Conservation (phyloP, 2,888 invertebrate genomes). For the Deilephila porcellus region DNA sequence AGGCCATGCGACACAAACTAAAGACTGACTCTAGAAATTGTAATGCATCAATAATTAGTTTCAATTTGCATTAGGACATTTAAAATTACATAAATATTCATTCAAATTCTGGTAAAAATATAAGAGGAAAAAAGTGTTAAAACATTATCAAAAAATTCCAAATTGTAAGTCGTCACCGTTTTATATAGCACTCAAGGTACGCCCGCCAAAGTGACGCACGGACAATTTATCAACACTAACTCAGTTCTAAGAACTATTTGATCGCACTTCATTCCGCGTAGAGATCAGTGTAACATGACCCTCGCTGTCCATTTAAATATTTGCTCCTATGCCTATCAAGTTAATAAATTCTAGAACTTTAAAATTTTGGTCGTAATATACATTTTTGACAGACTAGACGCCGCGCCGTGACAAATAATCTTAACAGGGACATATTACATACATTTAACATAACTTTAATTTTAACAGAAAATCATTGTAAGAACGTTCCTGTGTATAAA, state of each 20-base stretch:
- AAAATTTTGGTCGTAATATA: not conserved
- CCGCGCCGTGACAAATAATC: too few relatives aligned
- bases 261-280: conserved; percentile 45
- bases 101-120: too few relatives aligned
- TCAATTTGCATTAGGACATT: too few relatives aligned
- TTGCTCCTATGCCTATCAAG: not conserved
- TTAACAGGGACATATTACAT: too few relatives aligned
- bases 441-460: too few relatives aligned
- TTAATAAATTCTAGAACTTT: not conserved
- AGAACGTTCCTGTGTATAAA: too few relatives aligned
- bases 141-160: not conserved
- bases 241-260: conserved; percentile 60
- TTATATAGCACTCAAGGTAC: conserved; percentile 23
- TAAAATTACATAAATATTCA: too few relatives aligned
- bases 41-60: too few relatives aligned
- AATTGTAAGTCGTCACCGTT: not conserved
- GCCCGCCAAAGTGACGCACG: conserved; percentile 47
- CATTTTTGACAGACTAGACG: too few relatives aligned
- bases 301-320: not conserved
- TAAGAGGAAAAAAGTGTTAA: not conserved
- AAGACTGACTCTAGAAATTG: too few relatives aligned
- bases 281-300: not conserved
- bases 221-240: conserved; percentile 62
- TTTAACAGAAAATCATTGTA: too few relatives aligned
- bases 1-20: too few relatives aligned